These are phyloP conservation scores for Cyclophora albipunctata DNA, from an alignment of 2,888 invertebrate genomes.

Conservation along the genomic window DNA sequence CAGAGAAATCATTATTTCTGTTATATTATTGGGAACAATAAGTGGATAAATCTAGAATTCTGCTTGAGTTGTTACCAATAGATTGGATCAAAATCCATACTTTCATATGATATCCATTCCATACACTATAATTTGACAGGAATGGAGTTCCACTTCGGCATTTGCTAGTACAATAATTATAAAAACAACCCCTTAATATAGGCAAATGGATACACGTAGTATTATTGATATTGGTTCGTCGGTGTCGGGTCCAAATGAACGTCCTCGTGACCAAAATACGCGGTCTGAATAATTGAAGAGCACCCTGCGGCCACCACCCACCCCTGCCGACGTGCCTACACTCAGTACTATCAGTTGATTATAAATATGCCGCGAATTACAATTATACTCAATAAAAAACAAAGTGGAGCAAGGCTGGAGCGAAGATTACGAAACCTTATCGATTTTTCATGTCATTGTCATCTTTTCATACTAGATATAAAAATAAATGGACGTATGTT, in stretches of 20 bases:
- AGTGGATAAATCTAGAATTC: too few relatives aligned
- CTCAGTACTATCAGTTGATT: constrained; percentile 47
- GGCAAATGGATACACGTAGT: neutral
- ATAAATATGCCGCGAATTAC: constrained; percentile 27
- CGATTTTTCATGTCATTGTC: constrained; percentile 15
- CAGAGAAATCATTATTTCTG: too few relatives aligned
- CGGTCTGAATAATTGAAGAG: constrained; percentile 62
- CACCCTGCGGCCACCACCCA: constrained; percentile 27
- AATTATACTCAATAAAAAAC: constrained; percentile 14
- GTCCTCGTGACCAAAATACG: constrained; percentile 71
- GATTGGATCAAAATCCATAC: too few relatives aligned
- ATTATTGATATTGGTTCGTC: constrained; percentile 22
- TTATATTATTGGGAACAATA: too few relatives aligned
- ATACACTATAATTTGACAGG: too few relatives aligned
- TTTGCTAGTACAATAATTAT: constrained; percentile 35
- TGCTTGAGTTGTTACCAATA: too few relatives aligned
- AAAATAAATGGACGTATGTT: neutral
- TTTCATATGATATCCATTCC: too few relatives aligned
- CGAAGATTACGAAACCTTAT: constrained; percentile 15
- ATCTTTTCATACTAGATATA: constrained; percentile 11
- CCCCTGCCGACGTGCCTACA: too few relatives aligned
- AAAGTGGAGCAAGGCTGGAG: constrained; percentile 16
- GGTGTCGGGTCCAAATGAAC: constrained; percentile 25
- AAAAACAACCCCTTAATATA: constrained; percentile 43
- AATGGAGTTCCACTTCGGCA: too few relatives aligned